Evolutionary conservation across 2,888 invertebrate species (phyloP).

Genomic region (Drosophila atripex): DNA sequence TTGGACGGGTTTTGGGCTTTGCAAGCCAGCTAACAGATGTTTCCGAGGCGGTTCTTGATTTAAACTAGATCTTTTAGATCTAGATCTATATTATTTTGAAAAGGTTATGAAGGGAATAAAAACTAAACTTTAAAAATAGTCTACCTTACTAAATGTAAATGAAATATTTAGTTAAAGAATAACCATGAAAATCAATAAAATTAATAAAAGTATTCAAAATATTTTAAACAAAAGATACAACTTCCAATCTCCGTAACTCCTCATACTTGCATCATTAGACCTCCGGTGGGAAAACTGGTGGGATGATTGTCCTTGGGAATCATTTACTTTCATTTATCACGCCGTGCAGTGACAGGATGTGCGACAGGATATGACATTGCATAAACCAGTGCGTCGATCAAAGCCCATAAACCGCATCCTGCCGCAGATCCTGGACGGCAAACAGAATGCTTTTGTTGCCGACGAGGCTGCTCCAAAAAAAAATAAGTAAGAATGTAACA

Average conservation of each 20-base stretch:
- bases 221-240: background rate
- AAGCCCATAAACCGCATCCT: slow-evolving; percentile 42
- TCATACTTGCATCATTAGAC: background rate
- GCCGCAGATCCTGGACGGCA: slow-evolving; percentile 19
- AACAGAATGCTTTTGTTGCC: slow-evolving; percentile 25
- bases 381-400: slow-evolving; percentile 33
- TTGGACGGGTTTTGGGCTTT: background rate
- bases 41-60: background rate
- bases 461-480: slow-evolving; percentile 18
- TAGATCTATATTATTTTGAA: no score
- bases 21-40: background rate
- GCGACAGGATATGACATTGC: slow-evolving; percentile 65
- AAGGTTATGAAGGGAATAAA: no score
- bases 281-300: slow-evolving; percentile 28
- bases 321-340: slow-evolving; percentile 56
- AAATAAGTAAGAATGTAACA: background rate
- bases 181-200: background rate
- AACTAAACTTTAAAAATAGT: no score
- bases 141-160: no score
- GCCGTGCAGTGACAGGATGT: slow-evolving; percentile 44
- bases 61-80: no score
- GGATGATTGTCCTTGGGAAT: slow-evolving; percentile 6
- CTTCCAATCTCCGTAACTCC: no score
- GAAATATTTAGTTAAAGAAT: background rate
- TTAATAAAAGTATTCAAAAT: background rate